Conservation (phyloP, 35 echinoderm and acorn worm species). For the Lytechinus variegatus region DNA sequence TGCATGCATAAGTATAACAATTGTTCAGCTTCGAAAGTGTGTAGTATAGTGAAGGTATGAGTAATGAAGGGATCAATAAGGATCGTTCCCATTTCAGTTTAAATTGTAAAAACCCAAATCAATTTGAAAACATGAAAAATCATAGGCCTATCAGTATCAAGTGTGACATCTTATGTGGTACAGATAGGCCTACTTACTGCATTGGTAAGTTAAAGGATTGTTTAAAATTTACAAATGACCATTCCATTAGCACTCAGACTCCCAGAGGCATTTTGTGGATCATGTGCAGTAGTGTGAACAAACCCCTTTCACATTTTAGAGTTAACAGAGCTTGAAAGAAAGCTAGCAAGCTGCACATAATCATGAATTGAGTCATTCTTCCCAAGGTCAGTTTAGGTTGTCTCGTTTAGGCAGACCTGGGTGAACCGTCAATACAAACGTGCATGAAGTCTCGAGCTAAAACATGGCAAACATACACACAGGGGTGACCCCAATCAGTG, state of each 20-base stretch:
- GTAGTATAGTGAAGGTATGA: not conserved
- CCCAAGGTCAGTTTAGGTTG: conserved; percentile 2
- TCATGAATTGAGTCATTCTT: conserved; percentile 19
- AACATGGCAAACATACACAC: not conserved
- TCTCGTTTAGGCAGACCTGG: not conserved
- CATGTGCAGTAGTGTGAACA: not conserved
- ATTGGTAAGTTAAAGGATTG: too few species aligned
- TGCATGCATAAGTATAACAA: not conserved
- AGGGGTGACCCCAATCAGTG: not conserved
- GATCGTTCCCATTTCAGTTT: not conserved
- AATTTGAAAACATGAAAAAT: too few species aligned
- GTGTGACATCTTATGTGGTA: too few species aligned
- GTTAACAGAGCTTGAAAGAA: not conserved
- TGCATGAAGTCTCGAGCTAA: not conserved
- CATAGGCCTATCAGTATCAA: too few species aligned
- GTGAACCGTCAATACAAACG: not conserved
- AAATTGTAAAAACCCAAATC: too few species aligned
- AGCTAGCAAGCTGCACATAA: not conserved
- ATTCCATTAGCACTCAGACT: too few species aligned
- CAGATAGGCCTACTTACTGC: too few species aligned
- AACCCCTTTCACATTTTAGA: not conserved
- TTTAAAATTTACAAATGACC: too few species aligned
- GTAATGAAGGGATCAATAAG: not conserved
- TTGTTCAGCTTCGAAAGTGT: not conserved
- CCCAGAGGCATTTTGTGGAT: not conserved